Evolutionary conservation across 2,888 invertebrate species (phyloP), one percentile per base, ranked within the genome.

Genomic region (Pardosa pseudoannulata): DNA sequence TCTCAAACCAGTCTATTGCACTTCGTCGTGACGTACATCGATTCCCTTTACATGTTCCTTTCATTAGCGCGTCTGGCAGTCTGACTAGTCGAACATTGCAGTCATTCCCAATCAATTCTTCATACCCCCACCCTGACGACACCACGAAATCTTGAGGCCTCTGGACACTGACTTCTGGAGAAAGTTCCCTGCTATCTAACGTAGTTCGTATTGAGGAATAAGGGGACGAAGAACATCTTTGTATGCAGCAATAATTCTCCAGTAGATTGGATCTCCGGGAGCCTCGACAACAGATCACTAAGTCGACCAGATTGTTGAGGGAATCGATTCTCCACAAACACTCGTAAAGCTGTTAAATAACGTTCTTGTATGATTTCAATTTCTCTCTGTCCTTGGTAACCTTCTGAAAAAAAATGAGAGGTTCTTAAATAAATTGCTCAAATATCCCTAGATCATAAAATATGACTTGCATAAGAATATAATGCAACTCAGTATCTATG

Each of bases 171-270:
- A 23, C 29, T 31, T 56, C 16, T 23, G 1, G 5, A 23, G 6
- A 11, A 56, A n/a, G 56, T 19, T 36, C 65, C 83, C 50, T 62
- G 78, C 74, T 87, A 87, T 74, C 87, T 88, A 31, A 62, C 75
- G 46, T 75, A 70, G 41, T 74, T 79, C 16, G 85, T 85, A 93
- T 98, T 98, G 93, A 99, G 94, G 93, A 99, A 96, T 94, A 99
- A 98, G 93, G 99, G 99, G 93, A 99, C 98, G 94, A 99, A 99
- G 94, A 99, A 98, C 98, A 99, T 98, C 94, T 98, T 98, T 93
- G 97, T 98, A 93, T 98, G 97, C 90, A 98, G 94, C 91, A 99
- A 94, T 91, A 98, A 94, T 92, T 96, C 95, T 91, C 98, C 98
- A 89, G 98, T 98, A 90, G 97, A 96, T 94, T 98, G 98, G 91